These are phyloP conservation scores for Drosophila stalkeri DNA, from an alignment of 2,888 invertebrate genomes.

Conservation along the genomic window DNA sequence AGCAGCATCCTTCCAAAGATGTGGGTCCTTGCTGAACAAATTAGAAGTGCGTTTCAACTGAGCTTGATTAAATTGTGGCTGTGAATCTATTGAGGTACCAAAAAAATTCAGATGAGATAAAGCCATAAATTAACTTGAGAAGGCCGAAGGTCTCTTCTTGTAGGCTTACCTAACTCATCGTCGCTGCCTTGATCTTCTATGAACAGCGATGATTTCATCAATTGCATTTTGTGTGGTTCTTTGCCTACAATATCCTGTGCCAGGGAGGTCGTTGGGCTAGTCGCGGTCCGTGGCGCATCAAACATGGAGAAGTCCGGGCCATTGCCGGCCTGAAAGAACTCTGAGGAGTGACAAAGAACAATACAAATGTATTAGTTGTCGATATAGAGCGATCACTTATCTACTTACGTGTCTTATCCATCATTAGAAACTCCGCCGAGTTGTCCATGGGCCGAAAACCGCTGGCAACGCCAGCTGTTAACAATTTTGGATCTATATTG, in stretches of 20 bases:
- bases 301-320: constrained; percentile 75
- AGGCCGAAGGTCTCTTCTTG: not conserved
- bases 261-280: constrained; percentile 88
- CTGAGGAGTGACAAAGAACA: constrained; percentile 42
- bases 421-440: constrained; percentile 78
- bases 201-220: constrained; percentile 93
- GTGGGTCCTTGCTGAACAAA: constrained; percentile 51
- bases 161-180: constrained; percentile 70
- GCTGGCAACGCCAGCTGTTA: constrained; percentile 50
- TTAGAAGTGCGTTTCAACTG: constrained; percentile 38
- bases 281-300: constrained; percentile 70
- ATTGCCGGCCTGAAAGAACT: constrained; percentile 75
- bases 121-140: not conserved
- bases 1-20: constrained; percentile 72
- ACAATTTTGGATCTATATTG: constrained; percentile 70
- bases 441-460: constrained; percentile 77
- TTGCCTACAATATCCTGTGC: constrained; percentile 88
- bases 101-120: not conserved
- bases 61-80: not conserved
- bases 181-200: constrained; percentile 79
- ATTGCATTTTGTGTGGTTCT: constrained; percentile 89
- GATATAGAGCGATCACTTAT: fast-evolving
- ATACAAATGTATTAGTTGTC: not conserved
- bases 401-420: constrained; percentile 82
- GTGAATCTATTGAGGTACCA: constrained; percentile 15